Percentiles rank a stretch among this genome's conserved stretches.
These are phyloP conservation scores for Lasioglossum morio DNA, from an alignment of 2,888 invertebrate genomes.

Conservation along the genomic window DNA sequence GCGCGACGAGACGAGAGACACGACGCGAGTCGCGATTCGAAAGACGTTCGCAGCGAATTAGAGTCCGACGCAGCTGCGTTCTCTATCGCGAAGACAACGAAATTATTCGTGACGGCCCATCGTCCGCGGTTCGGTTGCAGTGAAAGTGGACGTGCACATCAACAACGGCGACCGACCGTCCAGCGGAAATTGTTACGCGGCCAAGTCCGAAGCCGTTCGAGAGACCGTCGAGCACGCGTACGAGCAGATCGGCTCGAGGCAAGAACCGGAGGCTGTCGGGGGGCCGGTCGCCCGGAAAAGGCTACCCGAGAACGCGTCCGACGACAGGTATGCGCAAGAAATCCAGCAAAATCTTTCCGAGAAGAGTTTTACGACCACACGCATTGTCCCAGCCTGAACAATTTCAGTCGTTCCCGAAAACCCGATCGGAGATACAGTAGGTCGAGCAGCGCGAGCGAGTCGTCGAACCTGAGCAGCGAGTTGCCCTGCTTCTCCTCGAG, in stretches of 20 bases:
- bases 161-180: constrained; percentile 79
- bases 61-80: no score
- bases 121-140: constrained; percentile 84
- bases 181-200: constrained; percentile 78
- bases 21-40: background rate
- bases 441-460: constrained; percentile 83
- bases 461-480: constrained; percentile 82
- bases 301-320: constrained; percentile 76
- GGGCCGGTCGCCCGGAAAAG: constrained; percentile 76
- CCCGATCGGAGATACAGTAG: constrained; percentile 81
- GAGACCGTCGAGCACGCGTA: constrained; percentile 81
- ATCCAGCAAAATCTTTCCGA: no score
- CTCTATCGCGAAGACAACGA: background rate
- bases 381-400: background rate
- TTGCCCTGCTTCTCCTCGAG: constrained; percentile 82
- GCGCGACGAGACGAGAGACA: background rate
- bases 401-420: constrained; percentile 79
- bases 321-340: constrained; percentile 72
- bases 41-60: background rate
- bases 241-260: constrained; percentile 82
- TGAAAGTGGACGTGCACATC: constrained; percentile 93
- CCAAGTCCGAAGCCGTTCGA: constrained; percentile 77
- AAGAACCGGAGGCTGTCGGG: constrained; percentile 75
- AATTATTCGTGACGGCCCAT: background rate
- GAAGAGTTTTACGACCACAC: background rate